Evolutionary conservation across 2,797 vertebrate genomes (phyloP).

Genomic region (Channallabes apus): DNA sequence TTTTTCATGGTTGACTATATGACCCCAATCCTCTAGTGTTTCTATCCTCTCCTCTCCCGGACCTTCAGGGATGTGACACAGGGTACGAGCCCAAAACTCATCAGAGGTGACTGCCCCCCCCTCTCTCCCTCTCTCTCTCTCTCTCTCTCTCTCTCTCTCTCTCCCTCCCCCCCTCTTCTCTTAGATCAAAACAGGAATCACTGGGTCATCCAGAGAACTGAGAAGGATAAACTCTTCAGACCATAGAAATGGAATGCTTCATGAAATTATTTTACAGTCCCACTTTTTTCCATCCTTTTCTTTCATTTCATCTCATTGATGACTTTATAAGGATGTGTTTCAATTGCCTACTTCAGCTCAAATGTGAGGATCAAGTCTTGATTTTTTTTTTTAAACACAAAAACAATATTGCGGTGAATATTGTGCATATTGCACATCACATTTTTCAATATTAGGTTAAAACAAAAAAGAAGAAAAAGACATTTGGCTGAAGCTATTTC

Average conservation of each 20-base stretch:
- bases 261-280: slow-evolving; percentile 47
- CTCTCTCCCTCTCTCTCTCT: slow-evolving; percentile 59
- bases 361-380: slow-evolving; percentile 30
- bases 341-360: slow-evolving; percentile 36
- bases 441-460: slow-evolving; percentile 16
- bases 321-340: slow-evolving; percentile 52
- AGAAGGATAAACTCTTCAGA: slow-evolving; percentile 56
- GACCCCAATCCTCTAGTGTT: slow-evolving; percentile 42
- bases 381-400: slow-evolving; percentile 25
- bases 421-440: slow-evolving; percentile 28
- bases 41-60: slow-evolving; percentile 39
- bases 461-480: slow-evolving; percentile 11
- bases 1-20: slow-evolving; percentile 48
- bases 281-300: slow-evolving; percentile 25
- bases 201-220: slow-evolving; percentile 55
- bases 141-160: slow-evolving; percentile 56
- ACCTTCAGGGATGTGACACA: slow-evolving; percentile 57
- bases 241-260: slow-evolving; percentile 52
- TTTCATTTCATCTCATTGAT: slow-evolving; percentile 41
- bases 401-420: slow-evolving; percentile 38
- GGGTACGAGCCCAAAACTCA: slow-evolving; percentile 62
- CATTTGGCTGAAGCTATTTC: slow-evolving; percentile 30
- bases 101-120: slow-evolving; percentile 54
- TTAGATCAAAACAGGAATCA: slow-evolving; percentile 57
- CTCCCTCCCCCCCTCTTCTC: slow-evolving; percentile 53